These are phyloP conservation scores for Drymodes brunneopygia DNA, from an alignment of 2,113 vertebrate species.

Conservation along the genomic window DNA sequence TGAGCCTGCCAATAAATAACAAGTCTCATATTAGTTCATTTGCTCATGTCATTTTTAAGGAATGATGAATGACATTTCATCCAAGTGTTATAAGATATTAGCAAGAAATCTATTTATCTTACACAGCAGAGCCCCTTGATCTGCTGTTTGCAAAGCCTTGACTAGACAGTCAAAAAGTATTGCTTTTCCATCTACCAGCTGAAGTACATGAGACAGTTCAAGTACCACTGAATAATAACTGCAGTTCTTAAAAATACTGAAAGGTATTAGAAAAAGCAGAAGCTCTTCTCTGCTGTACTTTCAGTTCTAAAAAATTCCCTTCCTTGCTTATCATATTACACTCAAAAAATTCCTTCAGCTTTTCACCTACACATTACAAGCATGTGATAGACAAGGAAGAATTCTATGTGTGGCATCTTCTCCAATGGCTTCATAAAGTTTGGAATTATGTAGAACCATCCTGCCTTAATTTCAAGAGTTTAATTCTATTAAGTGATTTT, in stretches of 20 bases:
- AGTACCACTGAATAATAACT: not conserved
- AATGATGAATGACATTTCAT: not conserved
- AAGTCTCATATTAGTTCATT: not conserved
- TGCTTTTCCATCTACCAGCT: not conserved
- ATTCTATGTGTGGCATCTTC: not conserved
- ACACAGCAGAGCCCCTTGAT: not conserved
- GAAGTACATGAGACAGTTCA: not conserved
- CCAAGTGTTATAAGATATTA: not conserved
- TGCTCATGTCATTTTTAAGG: not conserved
- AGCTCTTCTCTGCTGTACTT: not conserved
- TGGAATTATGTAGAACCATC: not conserved
- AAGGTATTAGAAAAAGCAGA: not conserved
- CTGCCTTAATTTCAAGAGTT: not conserved
- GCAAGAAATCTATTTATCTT: not conserved
- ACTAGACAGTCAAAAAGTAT: not conserved
- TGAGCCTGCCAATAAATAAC: slow-evolving; percentile 2
- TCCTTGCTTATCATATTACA: not conserved
- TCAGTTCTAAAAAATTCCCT: not conserved
- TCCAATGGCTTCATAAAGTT: not conserved
- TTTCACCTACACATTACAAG: not conserved
- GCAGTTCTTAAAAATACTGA: not conserved
- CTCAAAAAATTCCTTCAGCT: not conserved
- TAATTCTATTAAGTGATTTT: not conserved
- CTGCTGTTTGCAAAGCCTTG: not conserved
- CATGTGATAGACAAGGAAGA: not conserved